Evolutionary conservation across 1,140 invertebrate species (phyloP).

Genomic region (Eumeta japonica): DNA sequence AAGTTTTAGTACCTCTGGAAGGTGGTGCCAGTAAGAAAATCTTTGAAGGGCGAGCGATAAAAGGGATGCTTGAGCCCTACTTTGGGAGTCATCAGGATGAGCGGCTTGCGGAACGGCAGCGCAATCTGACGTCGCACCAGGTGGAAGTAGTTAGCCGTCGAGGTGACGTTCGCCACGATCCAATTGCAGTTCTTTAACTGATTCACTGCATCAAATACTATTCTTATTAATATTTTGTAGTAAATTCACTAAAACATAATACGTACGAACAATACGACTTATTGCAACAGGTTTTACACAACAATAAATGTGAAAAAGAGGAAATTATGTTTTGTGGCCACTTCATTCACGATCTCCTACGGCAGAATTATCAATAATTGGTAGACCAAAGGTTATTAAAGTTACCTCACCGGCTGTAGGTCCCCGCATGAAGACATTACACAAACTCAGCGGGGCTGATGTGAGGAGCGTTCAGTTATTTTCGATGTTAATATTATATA

Average conservation of each 20-base stretch:
- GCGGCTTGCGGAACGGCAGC: conserved; percentile 79
- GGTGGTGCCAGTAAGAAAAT: conserved; percentile 29
- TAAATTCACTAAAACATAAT: not conserved
- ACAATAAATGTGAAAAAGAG: too few relatives aligned
- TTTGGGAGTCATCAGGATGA: conserved; percentile 82
- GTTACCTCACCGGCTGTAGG: too few relatives aligned
- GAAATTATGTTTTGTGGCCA: too few relatives aligned
- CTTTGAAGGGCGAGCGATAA: conserved; percentile 37
- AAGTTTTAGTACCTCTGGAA: conserved; percentile 32
- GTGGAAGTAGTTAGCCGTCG: conserved; percentile 86
- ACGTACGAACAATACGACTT: too few relatives aligned
- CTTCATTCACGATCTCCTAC: too few relatives aligned
- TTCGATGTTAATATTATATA: too few relatives aligned
- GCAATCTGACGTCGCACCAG: conserved; percentile 79
- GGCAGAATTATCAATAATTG: too few relatives aligned
- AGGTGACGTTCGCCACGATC: conserved; percentile 80
- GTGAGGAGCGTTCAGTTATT: too few relatives aligned
- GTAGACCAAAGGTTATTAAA: too few relatives aligned
- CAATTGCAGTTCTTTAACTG: conserved; percentile 81
- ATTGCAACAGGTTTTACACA: too few relatives aligned
- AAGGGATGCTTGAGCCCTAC: conserved; percentile 55
- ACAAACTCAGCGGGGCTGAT: too few relatives aligned
- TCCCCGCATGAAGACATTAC: too few relatives aligned
- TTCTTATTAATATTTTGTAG: not conserved
- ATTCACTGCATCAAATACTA: conserved; percentile 54